Evolutionary conservation across 2,113 vertebrate species (phyloP), one percentile per base, ranked within the genome.

Genomic region (Phyllostomus hastatus): DNA sequence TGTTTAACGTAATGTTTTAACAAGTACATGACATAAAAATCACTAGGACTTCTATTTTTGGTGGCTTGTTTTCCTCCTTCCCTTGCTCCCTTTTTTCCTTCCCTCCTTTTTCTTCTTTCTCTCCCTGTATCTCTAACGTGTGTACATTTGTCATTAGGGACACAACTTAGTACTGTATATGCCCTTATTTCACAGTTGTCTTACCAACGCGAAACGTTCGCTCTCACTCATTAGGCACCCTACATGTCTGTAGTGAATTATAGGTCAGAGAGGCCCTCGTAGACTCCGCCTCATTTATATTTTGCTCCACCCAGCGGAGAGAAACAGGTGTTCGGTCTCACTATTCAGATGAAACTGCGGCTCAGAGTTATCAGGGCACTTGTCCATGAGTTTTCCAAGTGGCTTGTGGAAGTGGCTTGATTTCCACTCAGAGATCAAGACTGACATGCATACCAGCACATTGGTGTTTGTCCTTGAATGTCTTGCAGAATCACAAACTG

Each of bases 341-440:
- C 46, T 70, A 69, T 64, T 38, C n/a, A 72, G 67, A 67, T 67
- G 38, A 93, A 70, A 28, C n/a, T 26, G 59, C 92, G n/a, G 43
- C 14, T 72, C 17, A n/a, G 35, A 35, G 16, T 57, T 88, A n/a
- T 22, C 22, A 69, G 19, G 26, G 78, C 31, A 66, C 48, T 26
- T 48, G 24, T 81, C 1, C n/a, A 7, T 22, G 76, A 76, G 54
- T 43, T 61, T 75, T 50, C 9, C 64, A 78, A 52, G 31, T 48
- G 31, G 11, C 26, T 66, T 38, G 54, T 54, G 54, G 24, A 66
- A 46, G 31, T 54, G 43, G 20, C 20, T 72, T 48, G 28, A 81
- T 22, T 78, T 54, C 3, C 43, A 20, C n/a, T 78, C 82, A 19
- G 46, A 35, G 52, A 31, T 59, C 35, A 38, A 72, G 75, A 54